Evolutionary conservation across 2,888 invertebrate species (phyloP), one percentile per base, ranked within the genome.

Genomic region (Noctua pronuba): DNA sequence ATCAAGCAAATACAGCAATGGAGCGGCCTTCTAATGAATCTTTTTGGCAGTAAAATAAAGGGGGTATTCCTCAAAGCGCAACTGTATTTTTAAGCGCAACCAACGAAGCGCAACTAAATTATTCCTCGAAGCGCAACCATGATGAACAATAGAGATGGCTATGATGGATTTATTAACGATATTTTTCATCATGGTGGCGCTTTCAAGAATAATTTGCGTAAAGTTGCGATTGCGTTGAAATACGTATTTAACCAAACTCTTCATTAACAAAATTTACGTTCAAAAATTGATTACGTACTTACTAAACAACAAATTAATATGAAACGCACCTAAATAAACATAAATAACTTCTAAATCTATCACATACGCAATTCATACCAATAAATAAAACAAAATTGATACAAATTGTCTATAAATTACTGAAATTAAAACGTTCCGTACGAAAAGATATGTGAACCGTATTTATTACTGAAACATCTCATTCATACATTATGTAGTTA

Each of bases 321-420:
- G 10, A 38, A 58, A 28, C 24, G 0, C 16, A 28, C 3, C 3
- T 31, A 35, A 35, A 52, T 44, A 11, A 7, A 10, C 18, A 55
- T 31, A 3, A 64, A 31, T 49, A 16, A 52, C 31, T 28, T 24
- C 1, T 31, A 55, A 82, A 82, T 67, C 41, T 16, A n/a, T 52
- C 18, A n/a, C 35, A 28, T 11, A 72, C 10, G 65, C 18, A 35
- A 65, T 58, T 44, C 6, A 31, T 5, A 31, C 13, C 24, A 64
- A 44, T 70, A 55, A 85, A 85, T 81, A 44, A 62, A 35, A 13
- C 3, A 21, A 41, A 72, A 58, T 24, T 35, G 28, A 64, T 58
- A 72, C 60, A 69, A 72, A 82, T 66, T 60, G 69, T 49, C 65
- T 16, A 76, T 82, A 66, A 75, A 81, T 81, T 65, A 65, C 44